A percentile compares a stretch with the other conserved stretches of the same genome.
Conservation (phyloP, 2,888 invertebrate species). For the Cephus pulcher region DNA sequence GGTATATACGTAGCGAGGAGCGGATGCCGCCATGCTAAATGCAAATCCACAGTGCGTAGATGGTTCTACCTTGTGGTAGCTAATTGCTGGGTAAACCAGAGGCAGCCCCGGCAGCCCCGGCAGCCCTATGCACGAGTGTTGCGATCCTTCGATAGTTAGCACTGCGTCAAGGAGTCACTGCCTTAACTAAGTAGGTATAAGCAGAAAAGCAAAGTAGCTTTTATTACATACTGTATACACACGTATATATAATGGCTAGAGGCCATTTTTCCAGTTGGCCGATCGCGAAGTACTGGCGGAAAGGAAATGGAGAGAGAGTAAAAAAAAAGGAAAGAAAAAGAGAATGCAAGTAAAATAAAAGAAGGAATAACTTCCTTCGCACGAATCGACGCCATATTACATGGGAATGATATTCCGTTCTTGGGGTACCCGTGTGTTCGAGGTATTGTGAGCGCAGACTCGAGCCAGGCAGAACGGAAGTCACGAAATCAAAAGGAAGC, state of each 20-base stretch:
- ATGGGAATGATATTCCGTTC: background rate
- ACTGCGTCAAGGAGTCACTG: background rate
- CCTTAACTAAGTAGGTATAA: background rate
- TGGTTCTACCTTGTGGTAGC: slow-evolving; percentile 25
- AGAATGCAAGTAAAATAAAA: background rate
- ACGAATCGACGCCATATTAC: background rate
- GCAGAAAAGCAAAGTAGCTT: background rate
- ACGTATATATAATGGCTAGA: background rate
- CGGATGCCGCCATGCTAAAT: slow-evolving; percentile 19
- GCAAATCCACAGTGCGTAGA: slow-evolving; percentile 19
- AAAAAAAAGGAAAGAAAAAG: background rate
- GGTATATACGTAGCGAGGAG: background rate
- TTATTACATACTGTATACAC: background rate
- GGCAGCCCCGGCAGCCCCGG: background rate
- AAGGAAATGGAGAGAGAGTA: background rate
- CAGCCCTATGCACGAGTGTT: background rate
- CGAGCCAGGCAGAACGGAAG: slow-evolving; percentile 49
- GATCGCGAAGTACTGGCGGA: background rate
- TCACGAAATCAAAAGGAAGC: slow-evolving; percentile 58
- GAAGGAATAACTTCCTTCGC: background rate
- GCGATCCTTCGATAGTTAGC: slow-evolving; percentile 19
- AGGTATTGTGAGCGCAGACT: slow-evolving; percentile 21
- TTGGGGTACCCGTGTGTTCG: background rate
- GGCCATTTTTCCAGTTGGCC: slow-evolving; percentile 10
- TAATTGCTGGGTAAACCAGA: slow-evolving; percentile 50